Conservation (phyloP, 2,113 vertebrate genomes). For the Orycteropus afer region DNA sequence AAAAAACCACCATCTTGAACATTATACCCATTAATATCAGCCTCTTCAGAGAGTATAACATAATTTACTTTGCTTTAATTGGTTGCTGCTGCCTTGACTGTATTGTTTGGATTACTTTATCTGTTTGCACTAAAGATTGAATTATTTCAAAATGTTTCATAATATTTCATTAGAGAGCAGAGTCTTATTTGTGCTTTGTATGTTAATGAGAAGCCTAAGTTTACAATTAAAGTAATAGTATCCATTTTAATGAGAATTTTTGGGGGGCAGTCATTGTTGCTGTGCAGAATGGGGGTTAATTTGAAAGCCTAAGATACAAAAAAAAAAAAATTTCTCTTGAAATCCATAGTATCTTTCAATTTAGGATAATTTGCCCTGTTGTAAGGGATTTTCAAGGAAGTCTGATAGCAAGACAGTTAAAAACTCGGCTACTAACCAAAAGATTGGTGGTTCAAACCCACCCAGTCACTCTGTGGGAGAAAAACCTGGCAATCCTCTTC, state of each 20-base stretch:
- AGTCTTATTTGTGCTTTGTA: neutral
- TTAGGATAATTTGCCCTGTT: neutral
- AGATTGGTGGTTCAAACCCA: neutral
- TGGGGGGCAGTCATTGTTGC: neutral
- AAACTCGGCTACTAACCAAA: neutral
- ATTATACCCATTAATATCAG: neutral
- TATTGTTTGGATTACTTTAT: neutral
- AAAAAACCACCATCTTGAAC: neutral
- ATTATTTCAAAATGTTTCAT: neutral
- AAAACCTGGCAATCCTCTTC: neutral
- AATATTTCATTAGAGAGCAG: neutral
- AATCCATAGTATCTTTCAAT: neutral
- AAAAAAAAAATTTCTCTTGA: neutral
- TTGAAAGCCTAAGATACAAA: neutral
- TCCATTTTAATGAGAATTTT: neutral
- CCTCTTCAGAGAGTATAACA: neutral
- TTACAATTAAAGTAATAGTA: neutral
- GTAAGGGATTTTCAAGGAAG: neutral
- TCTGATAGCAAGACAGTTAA: neutral
- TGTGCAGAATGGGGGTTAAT: neutral
- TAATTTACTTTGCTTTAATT: neutral
- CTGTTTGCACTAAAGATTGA: neutral
- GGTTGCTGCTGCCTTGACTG: neutral
- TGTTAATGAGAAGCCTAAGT: neutral
- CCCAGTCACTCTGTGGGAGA: neutral